Evolutionary conservation across 2,797 vertebrate genomes (phyloP).

Genomic region (Alca torda): DNA sequence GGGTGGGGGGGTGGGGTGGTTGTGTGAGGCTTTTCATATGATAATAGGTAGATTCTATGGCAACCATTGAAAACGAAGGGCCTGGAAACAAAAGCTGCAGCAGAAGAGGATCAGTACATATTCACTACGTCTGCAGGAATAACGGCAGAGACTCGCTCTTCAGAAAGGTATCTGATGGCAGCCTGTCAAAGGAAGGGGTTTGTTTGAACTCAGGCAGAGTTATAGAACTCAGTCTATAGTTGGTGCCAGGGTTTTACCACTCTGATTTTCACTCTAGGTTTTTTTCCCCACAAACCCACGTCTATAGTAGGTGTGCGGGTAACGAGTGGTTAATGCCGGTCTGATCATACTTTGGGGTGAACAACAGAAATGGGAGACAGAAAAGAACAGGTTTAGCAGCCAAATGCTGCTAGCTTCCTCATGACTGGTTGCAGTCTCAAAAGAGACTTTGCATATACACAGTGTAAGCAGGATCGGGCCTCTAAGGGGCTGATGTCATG

Average conservation of each 20-base stretch:
- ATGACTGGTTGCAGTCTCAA: not conserved
- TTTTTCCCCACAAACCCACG: not conserved
- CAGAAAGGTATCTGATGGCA: constrained; percentile 77
- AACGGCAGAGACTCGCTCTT: constrained; percentile 51
- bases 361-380: not conserved
- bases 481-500: not conserved
- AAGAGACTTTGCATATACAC: not conserved
- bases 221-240: constrained; percentile 16
- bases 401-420: not conserved
- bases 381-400: not conserved
- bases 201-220: constrained; percentile 57
- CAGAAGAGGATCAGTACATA: constrained; percentile 72
- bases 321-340: not conserved
- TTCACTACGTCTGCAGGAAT: constrained; percentile 67
- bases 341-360: not conserved
- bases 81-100: constrained; percentile 78
- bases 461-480: not conserved
- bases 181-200: constrained; percentile 48
- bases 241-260: constrained; percentile 40
- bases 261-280: not conserved
- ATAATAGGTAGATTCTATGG: constrained; percentile 81
- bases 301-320: not conserved
- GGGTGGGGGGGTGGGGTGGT: no score
- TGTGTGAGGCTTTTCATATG: constrained; percentile 81
- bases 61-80: constrained; percentile 79